phyloP scores from a whole-genome alignment of 2,113 vertebrate genomes.

The Amazona vittata region DNA sequence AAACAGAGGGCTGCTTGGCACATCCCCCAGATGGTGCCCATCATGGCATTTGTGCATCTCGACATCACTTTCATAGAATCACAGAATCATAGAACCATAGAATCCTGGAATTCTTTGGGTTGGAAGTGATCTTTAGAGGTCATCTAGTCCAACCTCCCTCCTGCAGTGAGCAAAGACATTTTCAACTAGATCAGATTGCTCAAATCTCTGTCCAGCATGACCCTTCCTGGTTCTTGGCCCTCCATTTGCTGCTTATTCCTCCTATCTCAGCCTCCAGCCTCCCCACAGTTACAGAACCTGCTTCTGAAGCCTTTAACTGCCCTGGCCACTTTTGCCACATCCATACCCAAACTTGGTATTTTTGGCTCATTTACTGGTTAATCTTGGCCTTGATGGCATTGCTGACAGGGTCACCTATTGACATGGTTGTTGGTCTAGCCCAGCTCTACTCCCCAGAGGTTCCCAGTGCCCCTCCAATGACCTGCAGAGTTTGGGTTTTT shows the following conservation, averaged over 20 bases:
- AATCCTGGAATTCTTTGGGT: neutral
- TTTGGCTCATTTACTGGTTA: neutral
- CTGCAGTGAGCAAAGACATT: neutral
- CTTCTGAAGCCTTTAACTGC: rapidly evolving
- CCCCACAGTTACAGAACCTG: neutral
- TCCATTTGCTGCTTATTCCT: neutral
- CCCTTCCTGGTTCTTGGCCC: neutral
- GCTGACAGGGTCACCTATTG: neutral
- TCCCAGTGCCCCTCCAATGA: neutral
- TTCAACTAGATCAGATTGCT: neutral
- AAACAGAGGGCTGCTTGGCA: neutral
- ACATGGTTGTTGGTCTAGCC: neutral
- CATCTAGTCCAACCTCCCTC: neutral
- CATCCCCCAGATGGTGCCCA: rapidly evolving
- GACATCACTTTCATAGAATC: neutral
- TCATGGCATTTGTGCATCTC: neutral
- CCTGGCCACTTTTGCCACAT: neutral
- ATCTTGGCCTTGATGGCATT: neutral
- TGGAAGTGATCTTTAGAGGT: neutral
- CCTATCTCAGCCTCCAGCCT: neutral
- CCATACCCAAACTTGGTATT: neutral
- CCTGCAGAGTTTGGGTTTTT: neutral
- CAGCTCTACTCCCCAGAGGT: neutral
- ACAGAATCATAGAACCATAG: neutral
- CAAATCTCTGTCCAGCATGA: neutral